Evolutionary conservation across 1,140 invertebrate genomes (phyloP).

Genomic region (Drosophila lacteicornis): DNA sequence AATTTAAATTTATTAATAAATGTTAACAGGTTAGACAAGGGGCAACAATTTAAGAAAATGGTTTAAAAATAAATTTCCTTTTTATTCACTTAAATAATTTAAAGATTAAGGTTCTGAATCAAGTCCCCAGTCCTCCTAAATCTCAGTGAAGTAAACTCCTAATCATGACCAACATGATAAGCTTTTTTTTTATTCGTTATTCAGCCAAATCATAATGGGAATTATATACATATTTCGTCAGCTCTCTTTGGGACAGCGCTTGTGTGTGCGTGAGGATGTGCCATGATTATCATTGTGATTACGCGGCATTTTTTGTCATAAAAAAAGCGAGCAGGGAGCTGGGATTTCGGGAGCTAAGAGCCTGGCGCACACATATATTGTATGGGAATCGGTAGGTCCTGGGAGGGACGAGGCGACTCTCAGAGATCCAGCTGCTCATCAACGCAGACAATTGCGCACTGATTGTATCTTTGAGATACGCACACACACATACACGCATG

Average conservation of each 20-base stretch:
- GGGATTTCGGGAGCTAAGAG: slow-evolving; percentile 13
- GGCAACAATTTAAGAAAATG: too few species aligned
- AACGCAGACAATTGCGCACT: slow-evolving; percentile 79
- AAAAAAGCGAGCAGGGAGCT: slow-evolving; percentile 46
- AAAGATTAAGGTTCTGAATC: neutral
- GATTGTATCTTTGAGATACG: slow-evolving; percentile 72
- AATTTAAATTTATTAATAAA: too few species aligned
- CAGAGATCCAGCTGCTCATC: slow-evolving; percentile 66
- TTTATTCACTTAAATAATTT: neutral
- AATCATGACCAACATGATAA: slow-evolving; percentile 29
- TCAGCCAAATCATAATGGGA: slow-evolving; percentile 38
- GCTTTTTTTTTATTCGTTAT: slow-evolving; percentile 13
- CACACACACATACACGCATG: slow-evolving; percentile 29
- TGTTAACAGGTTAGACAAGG: too few species aligned
- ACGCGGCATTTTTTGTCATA: slow-evolving; percentile 71
- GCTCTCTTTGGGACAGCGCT: slow-evolving; percentile 15
- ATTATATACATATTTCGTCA: slow-evolving; percentile 29
- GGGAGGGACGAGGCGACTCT: slow-evolving; percentile 31
- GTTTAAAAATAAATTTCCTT: neutral
- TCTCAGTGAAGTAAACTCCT: neutral
- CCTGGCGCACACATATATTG: slow-evolving; percentile 14
- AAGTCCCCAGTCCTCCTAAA: neutral
- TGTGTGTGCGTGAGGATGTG: slow-evolving; percentile 48
- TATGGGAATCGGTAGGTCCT: slow-evolving; percentile 2
- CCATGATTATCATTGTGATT: slow-evolving; percentile 80